Evolutionary conservation across 2,888 invertebrate species (phyloP).

Genomic region (Epinotia demarniana): DNA sequence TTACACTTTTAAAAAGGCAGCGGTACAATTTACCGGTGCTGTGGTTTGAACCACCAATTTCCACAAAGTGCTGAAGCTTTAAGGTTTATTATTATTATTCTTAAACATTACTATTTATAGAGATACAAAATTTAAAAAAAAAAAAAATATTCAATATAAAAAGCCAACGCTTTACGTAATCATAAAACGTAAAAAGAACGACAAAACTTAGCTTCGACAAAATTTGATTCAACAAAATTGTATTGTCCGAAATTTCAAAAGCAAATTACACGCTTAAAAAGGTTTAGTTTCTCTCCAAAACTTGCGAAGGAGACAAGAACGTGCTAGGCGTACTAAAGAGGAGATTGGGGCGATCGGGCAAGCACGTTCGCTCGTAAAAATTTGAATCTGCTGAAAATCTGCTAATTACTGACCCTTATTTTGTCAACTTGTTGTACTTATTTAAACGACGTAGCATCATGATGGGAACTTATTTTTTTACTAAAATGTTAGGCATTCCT

Average conservation of each 20-base stretch:
- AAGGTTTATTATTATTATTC: neutral
- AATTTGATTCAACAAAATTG: constrained; percentile 8
- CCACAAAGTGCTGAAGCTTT: neutral
- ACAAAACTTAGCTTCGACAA: neutral
- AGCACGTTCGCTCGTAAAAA: constrained; percentile 25
- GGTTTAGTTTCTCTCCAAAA: constrained; percentile 36
- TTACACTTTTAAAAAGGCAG: neutral
- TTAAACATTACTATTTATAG: neutral
- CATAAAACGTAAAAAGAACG: neutral
- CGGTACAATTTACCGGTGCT: neutral
- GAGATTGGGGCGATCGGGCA: constrained; percentile 3
- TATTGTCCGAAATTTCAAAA: constrained; percentile 10
- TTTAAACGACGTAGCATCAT: neutral
- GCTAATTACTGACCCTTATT: constrained; percentile 22
- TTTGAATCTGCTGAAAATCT: constrained; percentile 32
- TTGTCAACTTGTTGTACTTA: neutral
- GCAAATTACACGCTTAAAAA: constrained; percentile 33
- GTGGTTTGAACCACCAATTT: neutral
- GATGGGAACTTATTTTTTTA: too few relatives aligned
- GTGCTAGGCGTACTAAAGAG: constrained; percentile 25
- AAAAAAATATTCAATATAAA: neutral
- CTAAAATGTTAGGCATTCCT: too few relatives aligned
- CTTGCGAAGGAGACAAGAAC: constrained; percentile 36
- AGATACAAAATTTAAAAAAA: neutral
- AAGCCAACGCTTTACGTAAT: neutral